Evolutionary conservation across 2,888 invertebrate genomes (phyloP).

Genomic region (Lithophane semibrunnea): DNA sequence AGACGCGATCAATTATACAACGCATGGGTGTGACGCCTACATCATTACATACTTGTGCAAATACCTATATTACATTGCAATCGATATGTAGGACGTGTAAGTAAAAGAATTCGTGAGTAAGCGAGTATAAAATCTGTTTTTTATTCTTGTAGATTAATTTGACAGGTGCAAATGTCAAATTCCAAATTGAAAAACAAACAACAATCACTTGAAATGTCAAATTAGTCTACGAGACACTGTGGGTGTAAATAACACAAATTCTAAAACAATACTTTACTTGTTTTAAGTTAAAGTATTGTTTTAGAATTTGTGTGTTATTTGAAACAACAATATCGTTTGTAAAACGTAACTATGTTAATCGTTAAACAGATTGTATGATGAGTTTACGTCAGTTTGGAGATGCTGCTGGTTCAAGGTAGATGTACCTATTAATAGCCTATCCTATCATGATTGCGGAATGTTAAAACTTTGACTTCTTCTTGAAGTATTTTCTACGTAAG

Average conservation of each 20-base stretch:
- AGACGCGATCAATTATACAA: slow-evolving; percentile 76
- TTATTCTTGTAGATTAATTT: no score
- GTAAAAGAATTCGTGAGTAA: background rate
- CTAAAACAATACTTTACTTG: no score
- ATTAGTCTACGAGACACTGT: no score
- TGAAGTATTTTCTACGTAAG: background rate
- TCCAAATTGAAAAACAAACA: no score
- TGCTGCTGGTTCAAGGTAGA: background rate
- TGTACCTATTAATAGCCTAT: background rate
- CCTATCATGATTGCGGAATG: background rate
- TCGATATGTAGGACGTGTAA: slow-evolving; percentile 28
- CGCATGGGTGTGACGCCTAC: slow-evolving; percentile 43
- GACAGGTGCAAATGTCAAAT: no score
- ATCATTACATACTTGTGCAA: background rate
- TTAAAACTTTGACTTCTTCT: no score
- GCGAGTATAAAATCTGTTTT: no score
- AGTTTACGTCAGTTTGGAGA: background rate
- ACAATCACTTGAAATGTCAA: no score
- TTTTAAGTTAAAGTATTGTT: background rate
- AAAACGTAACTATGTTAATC: background rate
- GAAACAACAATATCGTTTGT: background rate
- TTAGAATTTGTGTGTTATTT: background rate
- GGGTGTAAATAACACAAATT: background rate
- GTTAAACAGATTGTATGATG: background rate
- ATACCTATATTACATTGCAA: slow-evolving; percentile 4